Evolutionary conservation across 2,113 vertebrate genomes (phyloP).

Genomic region (Sebastes fasciatus): DNA sequence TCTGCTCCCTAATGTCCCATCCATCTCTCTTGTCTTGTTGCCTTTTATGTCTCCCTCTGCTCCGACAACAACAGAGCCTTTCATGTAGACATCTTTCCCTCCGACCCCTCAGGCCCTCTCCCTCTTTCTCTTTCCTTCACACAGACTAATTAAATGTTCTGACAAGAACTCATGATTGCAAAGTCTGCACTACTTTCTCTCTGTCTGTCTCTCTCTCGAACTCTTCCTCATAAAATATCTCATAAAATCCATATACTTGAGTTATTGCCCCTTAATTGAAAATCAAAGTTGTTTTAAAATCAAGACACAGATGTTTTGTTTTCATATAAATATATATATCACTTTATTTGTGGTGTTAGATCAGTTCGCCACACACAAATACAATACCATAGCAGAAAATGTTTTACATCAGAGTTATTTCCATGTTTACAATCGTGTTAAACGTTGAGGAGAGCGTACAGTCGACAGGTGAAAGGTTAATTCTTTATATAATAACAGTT

Average conservation of each 20-base stretch:
- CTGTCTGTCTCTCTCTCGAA: conserved; percentile 4
- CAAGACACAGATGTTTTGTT: conserved; percentile 38
- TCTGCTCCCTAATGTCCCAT: conserved; percentile 60
- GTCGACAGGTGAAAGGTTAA: background rate
- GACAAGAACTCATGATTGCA: conserved; percentile 79
- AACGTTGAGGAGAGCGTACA: background rate
- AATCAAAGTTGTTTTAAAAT: background rate
- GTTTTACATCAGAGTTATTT: background rate
- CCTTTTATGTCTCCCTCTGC: conserved; percentile 76
- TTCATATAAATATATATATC: background rate
- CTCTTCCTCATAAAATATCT: background rate
- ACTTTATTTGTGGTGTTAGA: conserved; percentile 61
- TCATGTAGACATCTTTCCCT: conserved; percentile 77
- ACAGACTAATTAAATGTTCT: conserved; percentile 82
- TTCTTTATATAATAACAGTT: background rate
- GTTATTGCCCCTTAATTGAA: conserved; percentile 1
- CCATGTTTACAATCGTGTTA: background rate
- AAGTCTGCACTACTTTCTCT: conserved; percentile 56
- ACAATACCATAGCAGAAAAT: background rate
- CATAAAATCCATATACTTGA: conserved; percentile 11
- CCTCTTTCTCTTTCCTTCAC: conserved; percentile 74
- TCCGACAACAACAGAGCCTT: conserved; percentile 79
- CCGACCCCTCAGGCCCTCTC: conserved; percentile 69
- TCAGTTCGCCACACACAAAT: conserved; percentile 17
- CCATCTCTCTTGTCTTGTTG: conserved; percentile 69